Percentiles rank a stretch among this genome's conserved stretches.
These are phyloP conservation scores for Folsomia candida DNA, from an alignment of 2,888 invertebrate genomes.

Conservation along the genomic window DNA sequence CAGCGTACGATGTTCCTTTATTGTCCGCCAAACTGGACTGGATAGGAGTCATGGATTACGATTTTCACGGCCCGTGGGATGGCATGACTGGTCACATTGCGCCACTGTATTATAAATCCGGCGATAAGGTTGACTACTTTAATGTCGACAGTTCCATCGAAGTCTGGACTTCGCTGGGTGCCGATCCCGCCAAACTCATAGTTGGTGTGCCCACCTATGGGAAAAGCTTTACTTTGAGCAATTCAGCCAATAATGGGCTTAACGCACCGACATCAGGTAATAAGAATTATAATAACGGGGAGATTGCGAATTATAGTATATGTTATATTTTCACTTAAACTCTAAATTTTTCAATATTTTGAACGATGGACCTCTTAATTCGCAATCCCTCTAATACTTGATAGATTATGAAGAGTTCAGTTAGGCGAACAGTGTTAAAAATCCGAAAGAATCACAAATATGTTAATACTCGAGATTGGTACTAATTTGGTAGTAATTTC, in stretches of 20 bases:
- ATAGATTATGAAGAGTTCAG: no score
- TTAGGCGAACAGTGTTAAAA: no score
- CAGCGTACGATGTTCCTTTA: constrained; percentile 52
- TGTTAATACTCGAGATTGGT: no score
- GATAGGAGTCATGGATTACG: constrained; percentile 53
- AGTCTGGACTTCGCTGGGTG: constrained; percentile 69
- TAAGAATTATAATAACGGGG: no score
- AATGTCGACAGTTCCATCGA: constrained; percentile 63
- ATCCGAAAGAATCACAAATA: no score
- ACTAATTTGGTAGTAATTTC: no score
- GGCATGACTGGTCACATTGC: constrained; percentile 53
- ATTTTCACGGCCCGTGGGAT: constrained; percentile 54
- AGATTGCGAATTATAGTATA: no score
- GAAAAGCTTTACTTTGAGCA: constrained; percentile 52
- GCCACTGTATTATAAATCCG: constrained; percentile 52
- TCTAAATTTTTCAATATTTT: no score
- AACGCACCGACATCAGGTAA: constrained; percentile 66
- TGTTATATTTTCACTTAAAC: no score
- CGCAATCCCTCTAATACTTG: no score
- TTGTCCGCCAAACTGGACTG: constrained; percentile 52
- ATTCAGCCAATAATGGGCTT: constrained; percentile 58
- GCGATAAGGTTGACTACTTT: constrained; percentile 49
- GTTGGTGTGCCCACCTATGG: constrained; percentile 61
- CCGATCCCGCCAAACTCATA: constrained; percentile 65
- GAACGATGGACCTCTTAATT: no score